Evolutionary conservation across 2,113 vertebrate species (phyloP), one percentile per base, ranked within the genome.

Genomic region (Tyto alba): DNA sequence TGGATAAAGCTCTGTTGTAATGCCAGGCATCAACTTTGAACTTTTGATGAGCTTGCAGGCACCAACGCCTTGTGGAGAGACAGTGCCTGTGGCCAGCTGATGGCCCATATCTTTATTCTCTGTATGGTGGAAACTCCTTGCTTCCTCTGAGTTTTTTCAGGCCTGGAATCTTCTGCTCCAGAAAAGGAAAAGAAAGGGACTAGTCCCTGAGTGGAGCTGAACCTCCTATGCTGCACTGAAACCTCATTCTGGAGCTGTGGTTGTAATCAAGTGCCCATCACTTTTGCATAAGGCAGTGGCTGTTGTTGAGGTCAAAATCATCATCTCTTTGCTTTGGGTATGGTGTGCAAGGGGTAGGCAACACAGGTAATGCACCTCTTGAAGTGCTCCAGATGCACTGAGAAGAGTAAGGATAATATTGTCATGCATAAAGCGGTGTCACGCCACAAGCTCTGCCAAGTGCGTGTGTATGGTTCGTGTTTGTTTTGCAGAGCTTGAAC

Each of bases 201-300:
- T 48, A 25, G 7, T 0, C 71, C 8, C 22, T 19, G 7, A 29
- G 47, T 26, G 16, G 52, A 59, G 4, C 56, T 8, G 7, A 59
- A 48, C 2, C 2, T 40, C 16, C 25, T 4, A 0, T 3, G 0
- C 2, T 5, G 3, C 1, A 1, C 13, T 3, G 2, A 34, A 8
- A 7, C 21, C 7, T 55, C 29, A 13, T 23, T 16, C 18, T 1
- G 0, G 11, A 3, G 2, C 13, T 36, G 0, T 0, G 5, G 1
- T 2, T 3, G 2, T 56, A 32, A 26, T 19, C 27, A 27, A 10
- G 55, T 40, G 4, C 7, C 27, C 3, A 1, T 30, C 38, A 4
- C 38, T 78, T 43, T 52, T 67, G 71, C 21, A 4, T 19, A 41
- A 63, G 15, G 16, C 6, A 21, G 40, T 29, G 40, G 23, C 27